Base-by-base conservation (phyloP, 64 coral and sea anemone genomes). In the Montipora foliosa region DNA sequence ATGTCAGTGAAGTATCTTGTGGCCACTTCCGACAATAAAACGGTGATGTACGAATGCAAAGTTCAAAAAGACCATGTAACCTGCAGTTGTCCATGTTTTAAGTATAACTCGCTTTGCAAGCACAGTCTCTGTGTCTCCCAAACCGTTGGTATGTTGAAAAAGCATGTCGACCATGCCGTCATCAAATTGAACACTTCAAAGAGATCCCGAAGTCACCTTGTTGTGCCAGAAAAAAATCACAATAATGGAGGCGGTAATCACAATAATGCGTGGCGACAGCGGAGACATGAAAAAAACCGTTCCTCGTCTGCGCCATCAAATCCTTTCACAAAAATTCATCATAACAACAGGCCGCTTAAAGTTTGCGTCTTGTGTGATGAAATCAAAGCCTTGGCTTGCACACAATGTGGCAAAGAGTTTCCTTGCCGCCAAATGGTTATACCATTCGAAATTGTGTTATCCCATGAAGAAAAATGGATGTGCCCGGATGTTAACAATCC, bases 401-500 rank as follows among this genome's bases (percentile, higher is more conserved):
- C 25, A 47, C 75, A 78, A 16, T 82, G 79, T 47, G 44, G 19
- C 49, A 79, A 25, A 50, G 78, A 91, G 72, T 91, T 83, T 73
- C 76, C 89, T 13, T 47, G 62, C 44, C 78, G 78, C 17, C 17
- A 91, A 73, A 66, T 55, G 9, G 53, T 91, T 5, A 52, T 48
- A 47, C 89, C 89, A 82, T 81, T 73, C 67, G 67, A 91, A 20
- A 91, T 91, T 4, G 49, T 91, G 29, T n/a, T 91, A 19, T 47
- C 76, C 15, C 76, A 47, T 49, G 76, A 78, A 11, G 76, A 48
- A 48, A 48, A 78, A 48, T 48, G 8, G 76, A 14, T 9, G 37
- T 47, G 14, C 10, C 76, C 76, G 4, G 9, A 78, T 21, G 24
- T 14, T 14, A 78, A 48, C 25, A 46, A 78, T 45, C 47, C 76